phyloP scores from a whole-genome alignment of 1,140 invertebrate genomes.

The Chymomyza costata region DNA sequence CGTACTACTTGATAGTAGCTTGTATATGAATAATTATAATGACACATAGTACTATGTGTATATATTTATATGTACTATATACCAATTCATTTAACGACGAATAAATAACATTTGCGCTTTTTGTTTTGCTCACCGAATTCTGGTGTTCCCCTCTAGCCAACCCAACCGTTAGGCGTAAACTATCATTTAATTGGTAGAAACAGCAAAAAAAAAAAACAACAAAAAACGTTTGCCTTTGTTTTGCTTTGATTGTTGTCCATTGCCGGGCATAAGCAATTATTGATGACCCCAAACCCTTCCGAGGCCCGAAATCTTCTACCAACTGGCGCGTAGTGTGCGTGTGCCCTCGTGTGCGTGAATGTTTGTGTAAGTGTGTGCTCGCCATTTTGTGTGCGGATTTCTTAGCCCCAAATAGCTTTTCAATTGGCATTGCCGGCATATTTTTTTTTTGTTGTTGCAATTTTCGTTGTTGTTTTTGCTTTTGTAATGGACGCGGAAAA shows the following conservation, averaged over 20 bases:
- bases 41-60: too few relatives aligned
- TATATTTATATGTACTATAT: too few relatives aligned
- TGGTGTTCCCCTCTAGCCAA: slow-evolving; percentile 14
- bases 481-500: slow-evolving; percentile 22
- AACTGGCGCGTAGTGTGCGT: slow-evolving; percentile 57
- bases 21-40: too few relatives aligned
- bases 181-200: slow-evolving; percentile 66
- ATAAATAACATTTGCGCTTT: slow-evolving; percentile 68
- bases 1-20: too few relatives aligned
- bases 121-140: slow-evolving; percentile 70
- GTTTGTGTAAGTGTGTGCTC: not conserved
- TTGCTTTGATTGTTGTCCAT: slow-evolving; percentile 49
- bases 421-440: slow-evolving; percentile 51
- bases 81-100: slow-evolving; percentile 23
- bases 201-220: slow-evolving; percentile 32
- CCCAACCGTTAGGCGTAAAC: slow-evolving; percentile 51
- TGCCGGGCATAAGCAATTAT: slow-evolving; percentile 1
- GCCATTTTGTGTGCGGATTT: slow-evolving; percentile 22
- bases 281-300: slow-evolving; percentile 27
- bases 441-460: too few relatives aligned
- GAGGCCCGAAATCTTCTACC: slow-evolving; percentile 10
- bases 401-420: slow-evolving; percentile 60
- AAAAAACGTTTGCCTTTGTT: slow-evolving; percentile 58
- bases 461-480: too few relatives aligned
- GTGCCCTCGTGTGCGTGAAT: slow-evolving; percentile 39